Base-by-base conservation (phyloP, 2,888 invertebrate genomes). In the Allacma fusca region DNA sequence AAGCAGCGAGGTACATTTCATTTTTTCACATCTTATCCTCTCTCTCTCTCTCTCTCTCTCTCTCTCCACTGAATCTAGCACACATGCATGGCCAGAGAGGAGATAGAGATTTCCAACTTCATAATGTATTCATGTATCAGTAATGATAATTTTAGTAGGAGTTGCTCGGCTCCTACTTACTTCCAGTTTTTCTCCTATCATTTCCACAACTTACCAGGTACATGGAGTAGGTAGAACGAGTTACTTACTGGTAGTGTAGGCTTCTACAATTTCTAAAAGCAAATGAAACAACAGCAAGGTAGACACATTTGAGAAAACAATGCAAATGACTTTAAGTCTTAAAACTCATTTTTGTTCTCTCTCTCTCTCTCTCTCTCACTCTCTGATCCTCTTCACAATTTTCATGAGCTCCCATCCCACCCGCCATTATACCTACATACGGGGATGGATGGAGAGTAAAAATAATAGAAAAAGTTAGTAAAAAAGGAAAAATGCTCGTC, bases 401-500 rank as follows among this genome's bases (percentile, higher is more conserved):
- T 50, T 50, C 16, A 50, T 13, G 50, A 50, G 50, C n/a, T n/a
- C 19, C 50, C 50, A 19, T 50, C 50, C 16, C 50, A 19, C 50
- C 16, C 4, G n/a, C 7, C 50, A 50, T 50, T 19, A 50, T 50
- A 50, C 16, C 19, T 50, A 50, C 50, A 50, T 50, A 50, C 50
- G n/a, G 5, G 19, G 50, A 13, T 50, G 50, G n/a, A 57, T 70
- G 43, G 50, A 50, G 44, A 50, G 23, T 50, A 26, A 40, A 68
- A 68, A 68, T 68, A 50, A 50, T 50, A 50, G 50, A 50, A 50
- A 50, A 50, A 50, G 19, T 50, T 50, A 16, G 26, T 12, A 24
- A 28, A 50, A 26, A 26, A 43, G 40, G 43, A 69, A 69, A 43
- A 69, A 68, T 65, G 69, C 43, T 70, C 69, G 71, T 71, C 71